Evolutionary conservation across 2,797 vertebrate genomes (phyloP), one percentile per base, ranked within the genome.

Genomic region (Podargus strigoides): DNA sequence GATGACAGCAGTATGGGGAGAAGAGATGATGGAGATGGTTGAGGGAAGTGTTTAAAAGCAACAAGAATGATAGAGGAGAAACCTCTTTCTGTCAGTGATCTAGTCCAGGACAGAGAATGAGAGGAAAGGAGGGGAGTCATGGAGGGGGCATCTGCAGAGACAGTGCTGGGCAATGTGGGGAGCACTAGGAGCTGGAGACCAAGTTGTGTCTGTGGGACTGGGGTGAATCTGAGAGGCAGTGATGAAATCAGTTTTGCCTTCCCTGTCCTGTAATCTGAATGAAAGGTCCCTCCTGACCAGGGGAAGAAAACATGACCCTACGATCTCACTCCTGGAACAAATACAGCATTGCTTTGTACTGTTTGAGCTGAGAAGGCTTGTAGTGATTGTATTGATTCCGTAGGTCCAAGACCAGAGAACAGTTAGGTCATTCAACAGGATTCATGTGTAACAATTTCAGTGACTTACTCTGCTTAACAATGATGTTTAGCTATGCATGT

Each of bases 201-300:
- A 0, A 59, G 72, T 30, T 70, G 30, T 26, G 4, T 53, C 52
- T 74, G 34, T 30, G 28, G 21, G 39, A 44, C 34, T 44, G 53
- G 36, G 20, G 6, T 67, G 34, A 10, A 32, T 75, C 68, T 74
- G 41, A 42, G 60, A 81, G 37, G 28, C 64, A 37, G 30, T 18
- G 20, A 23, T 50, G 37, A 76, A 67, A 67, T 62, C 20, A 50
- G 41, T 62, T 85, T 82, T 82, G 32, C 12, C 7, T 60, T 90
- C 30, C 9, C 17, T 0, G 0, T 56, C 12, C 15, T 42, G 9
- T 39, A 41, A 46, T 8, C 26, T 63, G 50, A 74, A 66, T 58
- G 39, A 76, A 88, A 55, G 27, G 28, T 36, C 8, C 7, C 1
- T 60, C 74, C 78, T 79, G 63, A 69, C 46, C 46, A 63, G 32